These are phyloP conservation scores for Bothrops jararaca DNA, from an alignment of 2,113 vertebrate species.

Conservation along the genomic window DNA sequence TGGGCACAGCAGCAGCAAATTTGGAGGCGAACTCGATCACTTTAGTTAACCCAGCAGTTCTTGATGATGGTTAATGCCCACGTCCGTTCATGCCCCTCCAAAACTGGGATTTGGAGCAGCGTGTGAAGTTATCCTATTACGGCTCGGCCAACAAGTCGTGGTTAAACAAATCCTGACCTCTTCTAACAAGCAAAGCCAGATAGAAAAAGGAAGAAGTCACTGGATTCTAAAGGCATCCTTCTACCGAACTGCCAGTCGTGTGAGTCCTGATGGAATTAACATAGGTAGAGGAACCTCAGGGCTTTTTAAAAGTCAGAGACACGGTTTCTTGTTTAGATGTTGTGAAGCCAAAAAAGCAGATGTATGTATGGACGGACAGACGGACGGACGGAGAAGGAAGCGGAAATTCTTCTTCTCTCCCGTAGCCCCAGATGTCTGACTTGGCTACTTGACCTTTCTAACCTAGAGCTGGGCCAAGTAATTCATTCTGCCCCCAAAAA, in stretches of 20 bases:
- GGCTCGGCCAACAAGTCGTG: not conserved
- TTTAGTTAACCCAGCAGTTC: not conserved
- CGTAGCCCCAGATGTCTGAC: too few relatives aligned
- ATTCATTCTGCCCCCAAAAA: not conserved
- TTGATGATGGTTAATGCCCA: not conserved
- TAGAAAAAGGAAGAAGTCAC: not conserved
- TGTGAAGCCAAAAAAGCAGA: not conserved
- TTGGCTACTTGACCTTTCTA: not conserved
- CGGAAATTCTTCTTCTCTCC: not conserved
- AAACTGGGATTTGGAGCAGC: not conserved
- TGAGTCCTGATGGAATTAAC: not conserved
- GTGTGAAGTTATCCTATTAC: not conserved
- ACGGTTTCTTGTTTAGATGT: not conserved
- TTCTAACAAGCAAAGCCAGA: not conserved
- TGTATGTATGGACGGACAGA: not conserved
- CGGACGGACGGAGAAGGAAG: not conserved
- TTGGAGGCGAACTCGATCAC: not conserved
- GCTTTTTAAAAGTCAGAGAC: not conserved
- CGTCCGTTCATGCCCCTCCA: not conserved
- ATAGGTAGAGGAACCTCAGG: not conserved
- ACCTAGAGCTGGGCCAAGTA: not conserved
- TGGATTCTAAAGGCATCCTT: not conserved
- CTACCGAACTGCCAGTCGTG: not conserved
- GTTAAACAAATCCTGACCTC: not conserved
- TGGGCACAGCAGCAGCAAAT: not conserved